Base-by-base conservation (phyloP, 1,140 invertebrate genomes). In the Agraylea sexmaculata region DNA sequence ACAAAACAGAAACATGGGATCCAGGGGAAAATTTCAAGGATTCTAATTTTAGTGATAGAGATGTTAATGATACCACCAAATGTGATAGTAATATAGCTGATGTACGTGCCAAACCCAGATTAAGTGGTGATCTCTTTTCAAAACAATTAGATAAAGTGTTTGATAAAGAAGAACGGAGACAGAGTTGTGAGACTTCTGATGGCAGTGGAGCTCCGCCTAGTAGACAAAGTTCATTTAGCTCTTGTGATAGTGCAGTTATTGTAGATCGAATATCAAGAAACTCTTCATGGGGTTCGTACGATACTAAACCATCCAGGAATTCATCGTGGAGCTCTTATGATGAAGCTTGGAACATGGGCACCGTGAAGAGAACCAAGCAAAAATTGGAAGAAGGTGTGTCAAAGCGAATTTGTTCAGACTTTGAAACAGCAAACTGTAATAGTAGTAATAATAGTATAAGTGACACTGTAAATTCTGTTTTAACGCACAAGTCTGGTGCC, bases 241-340 rank as follows among this genome's bases (percentile, higher is more conserved):
- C 80, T 15, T 81, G 78, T 58, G 80, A 84, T 57, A 83, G 78
- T 54, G 79, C 80, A 11, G 75, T 80, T 6, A 75, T 78, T 8
- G 59, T 78, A 13, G 75, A 77, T 40, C 58, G 61, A 19, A 68
- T 78, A 2, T 83, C 80, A n/a, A 70, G 84, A 16, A 80, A 87
- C 56, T 82, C 80, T 48, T 87, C 83, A 17, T 87, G 83, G 83
- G 82, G 83, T 33, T 82, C 78, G 3, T 75, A 74, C 22, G 79
- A 83, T 55, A 75, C 73, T 40, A 60, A 73, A 17, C 75, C 78
- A 2, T 77, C 79, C 12, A 62, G 80, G 20, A 83, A 82, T 43
- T 80, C 78, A 55, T 82, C 78, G 2, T 80, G 77, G 71, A 78
- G 77, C 2, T 80, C 80, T 7, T 83, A 79, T 50, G 80, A 83